Percentiles rank a stretch among this genome's conserved stretches.
phyloP scores from a whole-genome alignment of 2,888 invertebrate species.

The Dioctria linearis region DNA sequence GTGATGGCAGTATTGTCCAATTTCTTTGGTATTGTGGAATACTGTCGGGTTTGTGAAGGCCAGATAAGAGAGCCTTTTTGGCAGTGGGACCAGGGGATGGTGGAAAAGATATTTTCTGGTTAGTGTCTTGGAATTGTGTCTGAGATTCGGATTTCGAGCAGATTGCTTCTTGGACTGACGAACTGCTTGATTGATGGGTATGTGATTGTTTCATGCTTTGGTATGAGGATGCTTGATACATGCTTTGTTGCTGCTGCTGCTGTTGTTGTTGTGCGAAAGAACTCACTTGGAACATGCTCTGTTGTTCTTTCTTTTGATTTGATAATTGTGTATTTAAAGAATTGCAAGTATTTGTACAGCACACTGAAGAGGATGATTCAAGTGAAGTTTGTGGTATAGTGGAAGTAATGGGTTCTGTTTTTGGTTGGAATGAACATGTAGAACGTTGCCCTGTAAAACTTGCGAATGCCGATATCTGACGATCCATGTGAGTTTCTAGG shows the following conservation, averaged over 20 bases:
- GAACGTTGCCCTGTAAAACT: conserved; percentile 63
- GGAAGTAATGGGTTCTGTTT: conserved; percentile 64
- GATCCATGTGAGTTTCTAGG: conserved; percentile 49
- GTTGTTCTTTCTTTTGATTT: conserved; percentile 61
- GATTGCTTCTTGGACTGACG: conserved; percentile 42
- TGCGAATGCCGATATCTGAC: conserved; percentile 68
- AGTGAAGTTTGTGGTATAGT: conserved; percentile 63
- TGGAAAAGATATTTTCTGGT: conserved; percentile 68
- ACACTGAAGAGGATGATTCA: conserved; percentile 7
- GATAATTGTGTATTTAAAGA: background rate
- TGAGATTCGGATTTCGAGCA: conserved; percentile 57
- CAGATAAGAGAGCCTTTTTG: conserved; percentile 70
- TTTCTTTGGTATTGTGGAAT: conserved; percentile 79
- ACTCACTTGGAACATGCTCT: conserved; percentile 63
- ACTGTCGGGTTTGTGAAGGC: conserved; percentile 76
- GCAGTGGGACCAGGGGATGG: conserved; percentile 66
- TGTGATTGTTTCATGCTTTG: conserved; percentile 53
- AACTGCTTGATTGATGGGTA: conserved; percentile 23
- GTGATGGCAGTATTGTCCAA: conserved; percentile 75
- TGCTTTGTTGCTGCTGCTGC: conserved; percentile 65
- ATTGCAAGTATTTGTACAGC: background rate
- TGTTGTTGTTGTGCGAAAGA: conserved; percentile 64
- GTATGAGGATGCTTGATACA: conserved; percentile 55
- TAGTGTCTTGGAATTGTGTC: conserved; percentile 62
- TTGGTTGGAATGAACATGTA: conserved; percentile 69